phyloP scores from a whole-genome alignment of 2,888 invertebrate genomes.

The Beris morrisii region DNA sequence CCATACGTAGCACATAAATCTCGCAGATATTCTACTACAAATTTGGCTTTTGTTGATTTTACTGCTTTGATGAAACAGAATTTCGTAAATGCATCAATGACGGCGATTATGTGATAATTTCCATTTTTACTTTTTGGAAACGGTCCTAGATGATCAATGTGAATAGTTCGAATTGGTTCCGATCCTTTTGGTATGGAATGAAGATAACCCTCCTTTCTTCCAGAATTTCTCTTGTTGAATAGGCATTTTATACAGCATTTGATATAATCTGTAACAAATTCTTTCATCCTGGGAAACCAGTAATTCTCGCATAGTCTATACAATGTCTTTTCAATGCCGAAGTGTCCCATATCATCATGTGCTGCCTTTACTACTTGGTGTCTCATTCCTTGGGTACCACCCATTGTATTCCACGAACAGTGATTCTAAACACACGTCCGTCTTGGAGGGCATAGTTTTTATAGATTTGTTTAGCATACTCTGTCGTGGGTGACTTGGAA shows the following conservation, averaged over 20 bases:
- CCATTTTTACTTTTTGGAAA: slow-evolving; percentile 43
- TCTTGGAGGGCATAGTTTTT: slow-evolving; percentile 38
- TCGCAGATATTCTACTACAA: background rate
- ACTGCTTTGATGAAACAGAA: background rate
- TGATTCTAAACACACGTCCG: slow-evolving; percentile 35
- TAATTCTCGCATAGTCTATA: slow-evolving; percentile 45
- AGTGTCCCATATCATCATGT: slow-evolving; percentile 37
- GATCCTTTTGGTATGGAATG: slow-evolving; percentile 52
- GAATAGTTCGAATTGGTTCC: slow-evolving; percentile 51
- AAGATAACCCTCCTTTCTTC: slow-evolving; percentile 46
- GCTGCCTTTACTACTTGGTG: slow-evolving; percentile 38
- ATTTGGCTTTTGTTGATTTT: background rate
- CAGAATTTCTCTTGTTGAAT: slow-evolving; percentile 45
- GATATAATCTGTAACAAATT: slow-evolving; percentile 51
- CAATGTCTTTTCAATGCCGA: slow-evolving; percentile 34
- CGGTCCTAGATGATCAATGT: slow-evolving; percentile 44
- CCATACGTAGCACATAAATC: background rate
- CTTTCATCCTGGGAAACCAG: slow-evolving; percentile 52
- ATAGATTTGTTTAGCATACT: slow-evolving; percentile 26
- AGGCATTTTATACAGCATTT: slow-evolving; percentile 44
- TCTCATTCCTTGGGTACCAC: slow-evolving; percentile 39
- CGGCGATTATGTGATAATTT: slow-evolving; percentile 5
- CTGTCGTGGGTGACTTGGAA: background rate
- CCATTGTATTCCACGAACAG: slow-evolving; percentile 35
- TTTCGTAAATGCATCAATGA: background rate